These are phyloP conservation scores for Stenichneumon culpator DNA, from an alignment of 2,888 invertebrate genomes.

Conservation along the genomic window DNA sequence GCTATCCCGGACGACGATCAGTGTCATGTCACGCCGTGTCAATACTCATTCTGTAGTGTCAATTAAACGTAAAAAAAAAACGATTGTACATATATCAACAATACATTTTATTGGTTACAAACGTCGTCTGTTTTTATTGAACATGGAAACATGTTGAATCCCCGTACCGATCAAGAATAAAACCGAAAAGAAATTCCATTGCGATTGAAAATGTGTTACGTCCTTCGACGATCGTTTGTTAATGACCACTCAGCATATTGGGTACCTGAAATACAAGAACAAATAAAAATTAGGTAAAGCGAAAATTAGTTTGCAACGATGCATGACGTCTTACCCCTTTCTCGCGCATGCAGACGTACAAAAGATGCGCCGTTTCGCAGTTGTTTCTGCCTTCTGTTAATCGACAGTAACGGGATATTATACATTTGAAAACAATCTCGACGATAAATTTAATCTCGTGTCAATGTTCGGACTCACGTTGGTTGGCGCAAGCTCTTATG, in stretches of 20 bases:
- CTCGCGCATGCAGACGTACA: constrained; percentile 46
- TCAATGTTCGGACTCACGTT: constrained; percentile 50
- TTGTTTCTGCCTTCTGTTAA: constrained; percentile 52
- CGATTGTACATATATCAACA: neutral
- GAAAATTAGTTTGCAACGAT: neutral
- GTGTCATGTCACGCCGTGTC: neutral
- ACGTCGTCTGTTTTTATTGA: constrained; percentile 1
- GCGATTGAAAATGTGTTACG: neutral
- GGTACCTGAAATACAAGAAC: constrained; percentile 24
- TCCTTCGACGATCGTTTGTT: neutral
- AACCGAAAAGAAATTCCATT: neutral
- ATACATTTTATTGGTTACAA: constrained; percentile 25
- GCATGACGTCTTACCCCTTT: constrained; percentile 43
- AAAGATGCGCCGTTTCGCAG: constrained; percentile 59
- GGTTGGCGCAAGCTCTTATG: constrained; percentile 48
- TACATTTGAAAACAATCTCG: neutral
- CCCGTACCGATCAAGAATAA: neutral
- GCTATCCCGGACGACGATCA: neutral
- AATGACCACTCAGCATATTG: constrained; percentile 21
- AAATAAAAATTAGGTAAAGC: neutral
- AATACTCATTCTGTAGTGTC: neutral
- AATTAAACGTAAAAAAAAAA: neutral
- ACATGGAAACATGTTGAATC: neutral
- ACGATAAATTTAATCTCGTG: neutral
- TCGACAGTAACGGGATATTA: neutral